Conservation (phyloP, 1,140 invertebrate genomes). For the Trachelipus rathkii region DNA sequence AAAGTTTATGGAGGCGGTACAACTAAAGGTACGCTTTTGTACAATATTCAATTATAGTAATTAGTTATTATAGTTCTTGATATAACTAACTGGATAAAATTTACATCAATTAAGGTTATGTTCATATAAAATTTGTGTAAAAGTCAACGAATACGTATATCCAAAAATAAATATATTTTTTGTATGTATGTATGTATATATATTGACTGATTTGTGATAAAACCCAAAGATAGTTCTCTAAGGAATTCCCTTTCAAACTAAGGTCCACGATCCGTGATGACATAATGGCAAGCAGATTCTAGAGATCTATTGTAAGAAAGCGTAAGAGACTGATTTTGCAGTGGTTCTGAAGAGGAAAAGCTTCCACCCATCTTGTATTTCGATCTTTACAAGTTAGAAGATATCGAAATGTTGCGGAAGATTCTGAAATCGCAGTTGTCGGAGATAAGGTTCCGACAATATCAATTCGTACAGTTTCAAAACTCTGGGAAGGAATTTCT, state of each 20-base stretch:
- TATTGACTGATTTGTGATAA: no score
- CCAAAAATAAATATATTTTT: no score
- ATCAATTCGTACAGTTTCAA: neutral
- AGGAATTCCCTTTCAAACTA: slow-evolving; percentile 27
- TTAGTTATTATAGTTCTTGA: no score
- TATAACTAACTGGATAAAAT: no score
- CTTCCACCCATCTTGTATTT: slow-evolving; percentile 27
- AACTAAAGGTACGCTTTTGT: no score
- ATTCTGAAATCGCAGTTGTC: neutral
- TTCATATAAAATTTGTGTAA: no score
- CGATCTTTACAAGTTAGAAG: slow-evolving; percentile 5
- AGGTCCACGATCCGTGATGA: slow-evolving; percentile 21
- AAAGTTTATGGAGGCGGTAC: no score
- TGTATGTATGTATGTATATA: no score
- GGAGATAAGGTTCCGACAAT: neutral
- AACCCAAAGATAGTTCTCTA: slow-evolving; percentile 23
- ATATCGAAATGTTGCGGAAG: neutral
- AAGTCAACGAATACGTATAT: no score
- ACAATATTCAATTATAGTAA: no score
- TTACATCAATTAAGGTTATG: no score
- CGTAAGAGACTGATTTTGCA: slow-evolving; percentile 3
- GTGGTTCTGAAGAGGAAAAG: slow-evolving; percentile 5
- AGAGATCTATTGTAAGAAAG: slow-evolving; percentile 31
- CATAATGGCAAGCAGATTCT: slow-evolving; percentile 27
- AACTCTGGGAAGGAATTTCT: neutral